phyloP scores from a whole-genome alignment of 2,888 invertebrate species.

The Perizoma flavofasciatum region DNA sequence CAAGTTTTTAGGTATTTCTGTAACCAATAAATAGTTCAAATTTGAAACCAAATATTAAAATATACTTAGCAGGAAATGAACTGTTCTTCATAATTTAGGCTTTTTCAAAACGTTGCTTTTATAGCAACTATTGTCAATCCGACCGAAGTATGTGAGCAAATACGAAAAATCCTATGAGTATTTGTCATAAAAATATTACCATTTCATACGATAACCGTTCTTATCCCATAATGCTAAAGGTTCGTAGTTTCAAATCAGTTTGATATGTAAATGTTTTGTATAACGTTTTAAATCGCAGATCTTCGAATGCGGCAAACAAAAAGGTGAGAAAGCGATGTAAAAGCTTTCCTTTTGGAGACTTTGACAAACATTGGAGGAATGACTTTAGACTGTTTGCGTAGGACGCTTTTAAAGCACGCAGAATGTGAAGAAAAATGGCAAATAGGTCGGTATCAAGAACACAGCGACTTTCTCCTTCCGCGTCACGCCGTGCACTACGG shows the following conservation, averaged over 20 bases:
- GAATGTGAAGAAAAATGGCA: conserved; percentile 1
- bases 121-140: conserved; percentile 13
- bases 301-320: conserved; percentile 60
- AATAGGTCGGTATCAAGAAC: no score
- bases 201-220: conserved; percentile 1
- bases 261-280: conserved; percentile 36
- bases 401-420: conserved; percentile 5
- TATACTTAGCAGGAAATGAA: neutral
- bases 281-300: conserved; percentile 48
- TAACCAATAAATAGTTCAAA: no score
- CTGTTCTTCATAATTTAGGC: conserved; percentile 16
- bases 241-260: neutral
- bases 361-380: conserved; percentile 62
- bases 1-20: no score
- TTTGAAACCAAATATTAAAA: no score
- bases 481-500: no score
- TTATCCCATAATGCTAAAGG: conserved; percentile 3
- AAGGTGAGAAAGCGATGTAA: conserved; percentile 61
- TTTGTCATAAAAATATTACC: conserved; percentile 35
- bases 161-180: conserved; percentile 36
- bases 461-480: no score
- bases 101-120: conserved; percentile 20
- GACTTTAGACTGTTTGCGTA: conserved; percentile 51
- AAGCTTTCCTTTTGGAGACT: conserved; percentile 66
- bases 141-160: conserved; percentile 24